Conservation (phyloP, 2,888 invertebrate genomes). For the Hoplodrina blanda region DNA sequence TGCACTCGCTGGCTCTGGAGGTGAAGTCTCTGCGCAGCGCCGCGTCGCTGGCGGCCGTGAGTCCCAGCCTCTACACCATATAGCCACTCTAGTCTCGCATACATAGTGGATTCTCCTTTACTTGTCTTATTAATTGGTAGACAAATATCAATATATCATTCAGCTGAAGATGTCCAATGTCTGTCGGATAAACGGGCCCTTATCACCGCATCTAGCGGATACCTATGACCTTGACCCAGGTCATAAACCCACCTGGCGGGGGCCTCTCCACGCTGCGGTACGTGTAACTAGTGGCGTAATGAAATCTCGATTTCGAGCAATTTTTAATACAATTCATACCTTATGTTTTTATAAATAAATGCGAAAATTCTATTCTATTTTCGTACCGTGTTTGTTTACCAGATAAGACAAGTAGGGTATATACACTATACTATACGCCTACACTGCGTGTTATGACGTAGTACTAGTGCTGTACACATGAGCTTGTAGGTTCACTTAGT, state of each 20-base stretch:
- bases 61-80: constrained; percentile 87
- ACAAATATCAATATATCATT: constrained; percentile 2
- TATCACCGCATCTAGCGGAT: too few relatives aligned
- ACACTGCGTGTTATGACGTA: constrained; percentile 51
- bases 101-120: constrained; percentile 9
- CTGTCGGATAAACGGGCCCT: too few relatives aligned
- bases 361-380: neutral
- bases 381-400: constrained; percentile 28
- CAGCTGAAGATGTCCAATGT: too few relatives aligned
- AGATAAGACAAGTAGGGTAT: constrained; percentile 26
- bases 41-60: constrained; percentile 82
- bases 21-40: constrained; percentile 84
- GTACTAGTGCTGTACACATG: constrained; percentile 51
- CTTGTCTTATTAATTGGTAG: constrained; percentile 24
- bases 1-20: constrained; percentile 93
- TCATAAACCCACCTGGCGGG: too few relatives aligned
- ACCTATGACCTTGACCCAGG: too few relatives aligned
- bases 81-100: constrained; percentile 66
- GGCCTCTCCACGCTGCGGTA: neutral
- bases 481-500: constrained; percentile 21
- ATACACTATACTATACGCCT: constrained; percentile 17
- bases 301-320: neutral
- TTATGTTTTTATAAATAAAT: neutral
- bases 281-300: neutral
- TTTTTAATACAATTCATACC: too few relatives aligned